phyloP scores from a whole-genome alignment of 1,140 invertebrate genomes.

The Mya arenaria region DNA sequence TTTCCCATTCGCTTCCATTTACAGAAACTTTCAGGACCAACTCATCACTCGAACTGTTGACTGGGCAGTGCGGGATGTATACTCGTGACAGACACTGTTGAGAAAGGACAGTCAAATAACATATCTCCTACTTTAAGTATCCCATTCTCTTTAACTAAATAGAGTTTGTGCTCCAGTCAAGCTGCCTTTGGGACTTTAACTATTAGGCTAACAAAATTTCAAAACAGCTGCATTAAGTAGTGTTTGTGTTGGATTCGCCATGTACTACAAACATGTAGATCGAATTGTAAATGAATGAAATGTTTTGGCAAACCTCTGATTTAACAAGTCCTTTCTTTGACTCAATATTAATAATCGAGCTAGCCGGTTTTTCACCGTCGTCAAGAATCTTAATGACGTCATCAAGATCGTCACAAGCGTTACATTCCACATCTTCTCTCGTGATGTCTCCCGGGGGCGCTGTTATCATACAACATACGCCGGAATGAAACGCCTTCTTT shows the following conservation, averaged over 20 bases:
- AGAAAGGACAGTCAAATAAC: neutral
- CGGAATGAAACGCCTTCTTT: neutral
- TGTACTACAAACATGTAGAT: neutral
- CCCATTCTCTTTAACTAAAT: neutral
- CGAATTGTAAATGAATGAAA: neutral
- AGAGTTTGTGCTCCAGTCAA: neutral
- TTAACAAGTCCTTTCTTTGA: neutral
- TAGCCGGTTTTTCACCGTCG: slow-evolving; percentile 17
- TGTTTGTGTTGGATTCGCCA: neutral
- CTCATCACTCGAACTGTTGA: neutral
- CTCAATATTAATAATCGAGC: slow-evolving; percentile 13
- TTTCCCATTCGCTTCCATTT: slow-evolving; percentile 3
- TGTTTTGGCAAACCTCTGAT: neutral
- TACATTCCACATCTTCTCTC: slow-evolving; percentile 26
- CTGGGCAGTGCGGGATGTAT: neutral
- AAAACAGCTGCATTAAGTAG: no score
- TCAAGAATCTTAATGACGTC: slow-evolving; percentile 15
- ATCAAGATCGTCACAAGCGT: slow-evolving; percentile 21
- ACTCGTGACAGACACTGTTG: neutral
- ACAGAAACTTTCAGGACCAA: neutral
- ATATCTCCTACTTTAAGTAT: neutral
- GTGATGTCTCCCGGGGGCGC: slow-evolving; percentile 15
- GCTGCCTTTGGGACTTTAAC: neutral
- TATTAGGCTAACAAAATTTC: no score
- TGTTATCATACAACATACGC: slow-evolving; percentile 19